These are phyloP conservation scores for Sylvietta virens DNA, from an alignment of 2,113 vertebrate genomes.

Conservation along the genomic window DNA sequence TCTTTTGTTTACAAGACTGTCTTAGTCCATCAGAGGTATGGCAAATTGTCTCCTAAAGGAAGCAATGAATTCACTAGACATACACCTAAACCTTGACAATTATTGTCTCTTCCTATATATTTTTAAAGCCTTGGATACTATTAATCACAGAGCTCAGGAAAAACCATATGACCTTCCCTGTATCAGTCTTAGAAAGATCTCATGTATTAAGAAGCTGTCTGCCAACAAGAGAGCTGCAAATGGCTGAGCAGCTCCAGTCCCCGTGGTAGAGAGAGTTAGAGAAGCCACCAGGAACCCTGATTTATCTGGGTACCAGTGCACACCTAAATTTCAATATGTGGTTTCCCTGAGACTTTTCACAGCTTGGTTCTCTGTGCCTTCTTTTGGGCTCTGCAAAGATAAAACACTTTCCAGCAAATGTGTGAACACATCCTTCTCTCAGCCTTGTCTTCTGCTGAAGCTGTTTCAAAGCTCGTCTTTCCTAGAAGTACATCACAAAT, in stretches of 20 bases:
- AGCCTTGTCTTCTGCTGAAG: background rate
- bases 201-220: background rate
- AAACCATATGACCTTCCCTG: conserved; percentile 56
- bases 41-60: conserved; percentile 55
- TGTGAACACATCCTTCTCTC: background rate
- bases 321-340: background rate
- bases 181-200: conserved; percentile 37
- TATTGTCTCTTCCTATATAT: conserved; percentile 29
- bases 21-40: conserved; percentile 23
- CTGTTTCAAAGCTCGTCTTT: background rate
- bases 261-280: background rate
- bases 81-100: conserved; percentile 65
- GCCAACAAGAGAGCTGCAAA: background rate
- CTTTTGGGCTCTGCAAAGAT: background rate
- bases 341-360: background rate
- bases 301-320: background rate
- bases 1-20: conserved; percentile 51
- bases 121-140: conserved; percentile 48
- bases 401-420: background rate
- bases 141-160: conserved; percentile 58
- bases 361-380: background rate
- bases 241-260: background rate
- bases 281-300: background rate
- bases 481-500: background rate
- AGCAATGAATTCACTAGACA: conserved; percentile 66